Percentiles rank a stretch among this genome's conserved stretches.
Evolutionary conservation across 2,113 vertebrate species (phyloP).

Genomic region (Lasiurus borealis): DNA sequence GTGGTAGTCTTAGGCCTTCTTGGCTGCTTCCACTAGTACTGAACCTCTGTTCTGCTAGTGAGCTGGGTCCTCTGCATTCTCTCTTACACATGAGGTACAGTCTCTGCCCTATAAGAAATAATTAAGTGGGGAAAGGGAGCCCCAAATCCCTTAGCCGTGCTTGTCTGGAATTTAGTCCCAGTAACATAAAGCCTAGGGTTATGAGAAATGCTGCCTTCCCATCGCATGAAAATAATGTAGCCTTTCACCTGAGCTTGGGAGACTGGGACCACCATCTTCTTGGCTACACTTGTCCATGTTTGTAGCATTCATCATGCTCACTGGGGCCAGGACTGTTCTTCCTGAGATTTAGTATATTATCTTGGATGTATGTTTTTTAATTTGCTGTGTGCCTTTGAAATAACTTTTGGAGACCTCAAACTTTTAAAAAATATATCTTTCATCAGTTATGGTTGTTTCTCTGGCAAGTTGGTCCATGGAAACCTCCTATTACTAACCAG

Average conservation of each 20-base stretch:
- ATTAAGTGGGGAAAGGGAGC: neutral
- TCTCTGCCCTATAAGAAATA: neutral
- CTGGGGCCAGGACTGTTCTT: neutral
- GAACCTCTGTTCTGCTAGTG: neutral
- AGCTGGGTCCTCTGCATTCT: neutral
- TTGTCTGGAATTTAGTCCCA: neutral
- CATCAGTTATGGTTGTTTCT: neutral
- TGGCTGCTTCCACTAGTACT: neutral
- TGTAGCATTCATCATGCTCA: neutral
- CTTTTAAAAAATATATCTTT: neutral
- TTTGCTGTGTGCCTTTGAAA: neutral
- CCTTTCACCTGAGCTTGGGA: neutral
- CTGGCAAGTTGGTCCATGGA: neutral
- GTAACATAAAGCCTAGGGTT: neutral
- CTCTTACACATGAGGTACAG: neutral
- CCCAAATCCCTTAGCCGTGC: neutral
- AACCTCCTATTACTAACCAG: neutral
- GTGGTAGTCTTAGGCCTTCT: neutral
- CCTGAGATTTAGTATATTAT: neutral
- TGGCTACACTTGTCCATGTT: neutral
- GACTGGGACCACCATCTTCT: neutral
- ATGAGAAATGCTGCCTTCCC: neutral
- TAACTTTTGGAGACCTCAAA: neutral
- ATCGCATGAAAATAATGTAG: neutral
- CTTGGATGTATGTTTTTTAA: neutral